Evolutionary conservation across 2,797 vertebrate species (phyloP).

Genomic region (Phataginus tetradactyla): DNA sequence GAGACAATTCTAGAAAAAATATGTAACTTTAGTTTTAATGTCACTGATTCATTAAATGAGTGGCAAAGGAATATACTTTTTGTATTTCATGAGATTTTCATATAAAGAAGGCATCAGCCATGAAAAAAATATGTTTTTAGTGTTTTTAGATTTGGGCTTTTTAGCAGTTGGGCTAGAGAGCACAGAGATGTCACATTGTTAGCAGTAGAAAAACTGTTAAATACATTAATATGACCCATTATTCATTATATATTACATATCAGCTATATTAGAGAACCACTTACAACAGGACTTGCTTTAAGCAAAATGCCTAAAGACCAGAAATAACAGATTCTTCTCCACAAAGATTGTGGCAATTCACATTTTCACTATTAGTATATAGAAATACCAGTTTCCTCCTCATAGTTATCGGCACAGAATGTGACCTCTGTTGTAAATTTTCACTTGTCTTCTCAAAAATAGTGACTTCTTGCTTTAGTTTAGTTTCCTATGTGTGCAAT

Average conservation of each 20-base stretch:
- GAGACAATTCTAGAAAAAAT: background rate
- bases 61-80: constrained; percentile 17
- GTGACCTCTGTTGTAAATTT: background rate
- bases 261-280: background rate
- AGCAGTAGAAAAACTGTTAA: background rate
- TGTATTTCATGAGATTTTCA: constrained; percentile 34
- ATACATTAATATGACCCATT: background rate
- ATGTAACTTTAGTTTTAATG: background rate
- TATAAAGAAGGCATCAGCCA: background rate
- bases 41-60: background rate
- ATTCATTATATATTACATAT: background rate
- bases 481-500: background rate
- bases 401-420: background rate
- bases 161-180: background rate
- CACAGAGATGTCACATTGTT: background rate
- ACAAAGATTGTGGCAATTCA: background rate
- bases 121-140: background rate
- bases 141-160: background rate
- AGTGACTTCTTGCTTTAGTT: background rate
- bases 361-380: background rate
- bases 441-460: constrained; percentile 28
- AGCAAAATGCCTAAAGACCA: constrained; percentile 24
- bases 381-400: background rate
- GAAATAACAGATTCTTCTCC: background rate
- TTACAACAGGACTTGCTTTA: background rate